Evolutionary conservation across 2,888 invertebrate species (phyloP), one percentile per base, ranked within the genome.

Genomic region (Clusia tigrina): DNA sequence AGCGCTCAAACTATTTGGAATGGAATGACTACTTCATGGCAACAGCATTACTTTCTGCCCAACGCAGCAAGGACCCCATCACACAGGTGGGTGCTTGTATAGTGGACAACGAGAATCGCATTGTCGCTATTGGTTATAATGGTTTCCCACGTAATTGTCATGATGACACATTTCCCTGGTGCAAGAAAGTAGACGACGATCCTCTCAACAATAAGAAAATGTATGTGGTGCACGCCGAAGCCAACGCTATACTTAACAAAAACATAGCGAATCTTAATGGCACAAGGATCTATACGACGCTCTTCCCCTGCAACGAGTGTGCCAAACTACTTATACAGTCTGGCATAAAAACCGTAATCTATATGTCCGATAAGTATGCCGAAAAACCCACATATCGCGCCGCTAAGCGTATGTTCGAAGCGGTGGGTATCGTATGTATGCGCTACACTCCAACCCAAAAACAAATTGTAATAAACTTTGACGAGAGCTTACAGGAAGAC

Each of bases 21-120:
- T 98, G 97, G 97, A 87, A 90, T 64, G 98, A 98, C 70, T 98
- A 96, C 83, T 98, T 98, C 79, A 98, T 98, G 98, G 92, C 93
- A 0, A 88, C 91, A 9, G 96, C 97, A 2, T 89, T 96, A 77
- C 85, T 98, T 24, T 91, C 96, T 1, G 93, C 96, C 0, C 92
- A 94, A 85, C 86, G 98, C 60, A 97, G 97, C 79, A 98, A 98
- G 85, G 98, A 98, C 85, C 98, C 98, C 0, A 86, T 85, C 58
- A 91, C 92, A 2, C 96, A 98, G 87, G 96, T 96, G 18, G 98
- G 98, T 2, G 96, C 97, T 5, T 97, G 97, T 78, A 92, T 98
- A 74, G 95, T 97, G 0, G 94, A 95, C 77, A 90, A 92, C 0
- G 72, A 80, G 1, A 94, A 95, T 52, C 91, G 90, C 82, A 93